Evolutionary conservation across 1,140 invertebrate species (phyloP), one percentile per base, ranked within the genome.

Genomic region (Panagrolaimus sp.): DNA sequence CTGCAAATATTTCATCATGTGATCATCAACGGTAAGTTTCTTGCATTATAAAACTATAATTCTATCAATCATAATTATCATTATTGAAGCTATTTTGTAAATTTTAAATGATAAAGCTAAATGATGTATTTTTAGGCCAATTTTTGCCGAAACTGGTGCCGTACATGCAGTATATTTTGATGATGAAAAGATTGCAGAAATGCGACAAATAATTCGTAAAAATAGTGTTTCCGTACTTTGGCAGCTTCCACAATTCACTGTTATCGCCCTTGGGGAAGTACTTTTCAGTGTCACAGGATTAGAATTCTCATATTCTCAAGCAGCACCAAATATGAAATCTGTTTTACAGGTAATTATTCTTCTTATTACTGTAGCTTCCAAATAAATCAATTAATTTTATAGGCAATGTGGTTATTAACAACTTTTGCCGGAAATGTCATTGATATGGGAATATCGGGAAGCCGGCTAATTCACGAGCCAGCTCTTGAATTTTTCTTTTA

Each of bases 211-310:
- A 9, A 74, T 79, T 20, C 68, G 72, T 25, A 63, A 65, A 16
- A 82, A 83, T 61, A 66, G 66, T 9, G 74, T 82, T 31, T 73
- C 63, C 62, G 77, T 82, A 38, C 70, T 82, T 9, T 82, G 81
- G 81, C 77, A 82, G 53, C 20, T 82, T 13, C 80, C 80, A 1
- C 80, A 82, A 65, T 74, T 80, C 45, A 83, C 93, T 27, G 84
- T 93, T 0, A 90, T 95, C 70, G 93, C 92, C 0, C 85, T 89
- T 7, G 80, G 81, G n/a, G 80, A 82, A 72, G 69, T 82, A 38
- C 65, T 82, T 7, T 71, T 82, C n/a, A 70, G 68, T 31, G 76
- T 82, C 16, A 83, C 80, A 44, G 80, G 80, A 27, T 57, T 82
- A 42, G 67, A 69, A 27, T 69, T 69, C 42, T 38, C 78, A n/a